phyloP scores from a whole-genome alignment of 1,140 invertebrate genomes.

The Sinella curviseta region DNA sequence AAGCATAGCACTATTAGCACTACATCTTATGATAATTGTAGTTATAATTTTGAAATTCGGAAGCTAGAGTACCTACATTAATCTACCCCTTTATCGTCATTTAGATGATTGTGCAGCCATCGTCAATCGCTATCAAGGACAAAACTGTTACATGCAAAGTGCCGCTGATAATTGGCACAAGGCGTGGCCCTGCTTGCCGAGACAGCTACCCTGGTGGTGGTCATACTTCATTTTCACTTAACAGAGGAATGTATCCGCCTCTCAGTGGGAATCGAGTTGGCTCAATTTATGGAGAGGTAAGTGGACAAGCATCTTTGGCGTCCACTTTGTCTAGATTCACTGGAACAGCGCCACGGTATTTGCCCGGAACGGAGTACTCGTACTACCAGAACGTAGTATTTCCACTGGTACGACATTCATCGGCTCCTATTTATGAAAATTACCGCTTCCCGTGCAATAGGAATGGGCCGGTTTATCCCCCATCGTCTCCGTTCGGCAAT shows the following conservation, averaged over 20 bases:
- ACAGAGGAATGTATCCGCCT: constrained; percentile 7
- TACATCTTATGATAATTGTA: no score
- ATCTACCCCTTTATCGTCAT: no score
- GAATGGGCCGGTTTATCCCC: neutral
- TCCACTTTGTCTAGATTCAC: neutral
- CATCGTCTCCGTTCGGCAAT: constrained; percentile 6
- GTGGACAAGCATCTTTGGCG: neutral
- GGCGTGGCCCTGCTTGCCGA: neutral
- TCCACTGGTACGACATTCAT: neutral
- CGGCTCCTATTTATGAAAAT: constrained; percentile 22
- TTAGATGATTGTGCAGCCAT: constrained; percentile 24
- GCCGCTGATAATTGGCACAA: constrained; percentile 9
- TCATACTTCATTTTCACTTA: neutral
- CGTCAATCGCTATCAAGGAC: constrained; percentile 1
- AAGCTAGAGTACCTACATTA: no score
- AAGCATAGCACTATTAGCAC: no score
- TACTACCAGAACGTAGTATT: constrained; percentile 27
- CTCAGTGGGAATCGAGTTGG: constrained; percentile 5
- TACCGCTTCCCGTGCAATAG: constrained; percentile 3
- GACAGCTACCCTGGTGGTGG: neutral
- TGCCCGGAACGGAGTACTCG: neutral
- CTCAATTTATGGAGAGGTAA: constrained; percentile 5
- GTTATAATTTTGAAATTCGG: neutral
- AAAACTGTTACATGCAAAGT: constrained; percentile 15
- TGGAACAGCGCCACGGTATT: constrained; percentile 3